A percentile compares a stretch with the other conserved stretches of the same genome.
Conservation (phyloP, 2,888 invertebrate genomes). For the Hemithea aestivaria region DNA sequence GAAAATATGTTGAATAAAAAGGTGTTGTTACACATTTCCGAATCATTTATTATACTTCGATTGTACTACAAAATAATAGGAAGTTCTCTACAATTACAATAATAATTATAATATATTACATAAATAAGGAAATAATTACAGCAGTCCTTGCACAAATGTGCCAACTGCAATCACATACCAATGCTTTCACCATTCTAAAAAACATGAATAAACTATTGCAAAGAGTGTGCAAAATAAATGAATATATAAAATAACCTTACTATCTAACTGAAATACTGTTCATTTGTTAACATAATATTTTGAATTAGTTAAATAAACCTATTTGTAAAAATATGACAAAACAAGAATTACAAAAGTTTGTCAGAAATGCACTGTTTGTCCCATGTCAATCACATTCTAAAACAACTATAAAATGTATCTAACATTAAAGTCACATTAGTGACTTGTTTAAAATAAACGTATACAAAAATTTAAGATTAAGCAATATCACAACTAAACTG, state of each 20-base stretch:
- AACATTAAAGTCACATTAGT: conserved; percentile 67
- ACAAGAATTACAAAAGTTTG: conserved; percentile 34
- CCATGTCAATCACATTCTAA: conserved; percentile 44
- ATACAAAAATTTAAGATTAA: conserved; percentile 73
- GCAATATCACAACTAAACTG: conserved; percentile 77
- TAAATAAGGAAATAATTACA: conserved; percentile 71
- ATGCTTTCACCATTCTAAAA: conserved; percentile 36
- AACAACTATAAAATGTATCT: conserved; percentile 55
- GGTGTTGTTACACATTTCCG: conserved; percentile 52
- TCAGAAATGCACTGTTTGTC: conserved; percentile 47
- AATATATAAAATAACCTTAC: conserved; percentile 34
- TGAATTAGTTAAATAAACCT: conserved; percentile 52
- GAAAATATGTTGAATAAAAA: too few species aligned
- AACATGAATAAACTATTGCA: conserved; percentile 27
- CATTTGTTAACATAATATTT: conserved; percentile 48
- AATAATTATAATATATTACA: conserved; percentile 68
- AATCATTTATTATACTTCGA: conserved; percentile 75
- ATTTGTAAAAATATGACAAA: conserved; percentile 39
- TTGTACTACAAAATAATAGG: conserved; percentile 80
- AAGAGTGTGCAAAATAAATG: conserved; percentile 33
- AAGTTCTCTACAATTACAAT: conserved; percentile 75
- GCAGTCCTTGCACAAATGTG: conserved; percentile 54
- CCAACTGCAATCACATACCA: conserved; percentile 44
- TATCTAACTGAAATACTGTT: conserved; percentile 70
- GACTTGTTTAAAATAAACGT: conserved; percentile 72